phyloP scores from a whole-genome alignment of 2,888 invertebrate genomes.

The Troides oblongomaculatus region DNA sequence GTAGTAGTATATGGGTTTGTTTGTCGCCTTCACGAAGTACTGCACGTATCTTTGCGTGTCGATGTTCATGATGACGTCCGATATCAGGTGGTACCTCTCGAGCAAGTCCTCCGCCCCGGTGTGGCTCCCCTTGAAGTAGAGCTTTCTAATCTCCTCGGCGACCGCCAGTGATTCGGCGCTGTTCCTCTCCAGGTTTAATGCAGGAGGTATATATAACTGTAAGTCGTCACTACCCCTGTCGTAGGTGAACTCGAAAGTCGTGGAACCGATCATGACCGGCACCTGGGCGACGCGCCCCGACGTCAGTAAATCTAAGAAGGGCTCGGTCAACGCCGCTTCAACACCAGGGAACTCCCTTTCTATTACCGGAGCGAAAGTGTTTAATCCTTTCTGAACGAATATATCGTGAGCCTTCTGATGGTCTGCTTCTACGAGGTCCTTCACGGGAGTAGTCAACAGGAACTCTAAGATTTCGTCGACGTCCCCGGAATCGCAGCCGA shows the following conservation, averaged over 20 bases:
- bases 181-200: constrained; percentile 55
- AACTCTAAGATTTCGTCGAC: constrained; percentile 64
- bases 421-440: constrained; percentile 58
- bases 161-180: constrained; percentile 53
- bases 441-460: constrained; percentile 55
- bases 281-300: constrained; percentile 62
- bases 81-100: constrained; percentile 57
- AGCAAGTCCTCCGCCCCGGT: constrained; percentile 48
- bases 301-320: constrained; percentile 57
- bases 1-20: constrained; percentile 64
- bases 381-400: constrained; percentile 34
- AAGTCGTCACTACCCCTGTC: constrained; percentile 53
- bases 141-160: constrained; percentile 49
- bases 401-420: constrained; percentile 36
- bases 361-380: constrained; percentile 50
- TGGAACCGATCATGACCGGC: constrained; percentile 65
- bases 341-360: constrained; percentile 68
- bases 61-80: constrained; percentile 55
- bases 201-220: constrained; percentile 56
- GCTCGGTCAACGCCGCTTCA: constrained; percentile 59
- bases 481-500: constrained; percentile 61
- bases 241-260: constrained; percentile 51
- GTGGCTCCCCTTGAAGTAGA: constrained; percentile 58
- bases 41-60: constrained; percentile 61
- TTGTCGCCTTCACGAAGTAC: constrained; percentile 56